These are phyloP conservation scores for Malurus splendens DNA, from an alignment of 2,797 vertebrate species.

Conservation along the genomic window DNA sequence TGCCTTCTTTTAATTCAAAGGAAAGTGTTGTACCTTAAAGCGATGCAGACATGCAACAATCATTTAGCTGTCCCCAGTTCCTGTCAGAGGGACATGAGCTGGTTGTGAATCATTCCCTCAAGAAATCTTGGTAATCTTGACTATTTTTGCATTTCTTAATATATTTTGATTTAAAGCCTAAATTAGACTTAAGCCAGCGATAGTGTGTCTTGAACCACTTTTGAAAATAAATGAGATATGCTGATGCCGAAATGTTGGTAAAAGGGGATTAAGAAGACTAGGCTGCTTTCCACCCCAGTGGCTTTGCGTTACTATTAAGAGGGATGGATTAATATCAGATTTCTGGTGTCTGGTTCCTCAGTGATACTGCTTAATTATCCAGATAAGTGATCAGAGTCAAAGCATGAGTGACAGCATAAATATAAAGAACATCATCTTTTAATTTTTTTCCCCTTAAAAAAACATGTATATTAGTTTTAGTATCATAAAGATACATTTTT, in stretches of 20 bases:
- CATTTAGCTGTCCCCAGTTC: conserved; percentile 2
- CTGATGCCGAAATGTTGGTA: conserved; percentile 50
- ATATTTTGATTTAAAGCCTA: conserved; percentile 46
- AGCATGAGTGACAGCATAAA: conserved; percentile 62
- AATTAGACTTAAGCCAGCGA: conserved; percentile 60
- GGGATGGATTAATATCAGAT: conserved; percentile 77
- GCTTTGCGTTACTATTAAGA: conserved; percentile 67
- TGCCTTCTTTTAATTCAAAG: conserved; percentile 39
- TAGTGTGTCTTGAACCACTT: conserved; percentile 53
- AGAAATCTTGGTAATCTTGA: conserved; percentile 38
- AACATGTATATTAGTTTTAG: conserved; percentile 58
- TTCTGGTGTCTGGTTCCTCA: conserved; percentile 72
- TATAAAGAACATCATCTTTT: conserved; percentile 36
- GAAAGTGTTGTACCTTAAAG: conserved; percentile 27
- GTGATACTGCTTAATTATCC: conserved; percentile 81
- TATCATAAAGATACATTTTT: conserved; percentile 42
- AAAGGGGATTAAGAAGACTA: conserved; percentile 69
- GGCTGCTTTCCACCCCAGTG: conserved; percentile 61
- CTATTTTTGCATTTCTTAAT: conserved; percentile 46
- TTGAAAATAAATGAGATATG: conserved; percentile 64
- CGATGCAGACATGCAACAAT: conserved; percentile 9
- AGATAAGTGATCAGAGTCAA: conserved; percentile 77
- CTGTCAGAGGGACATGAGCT: conserved; percentile 22
- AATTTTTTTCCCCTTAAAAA: not conserved
- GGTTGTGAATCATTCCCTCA: conserved; percentile 27